phyloP scores from a whole-genome alignment of 2,113 vertebrate species.

The Tyrannus savana region DNA sequence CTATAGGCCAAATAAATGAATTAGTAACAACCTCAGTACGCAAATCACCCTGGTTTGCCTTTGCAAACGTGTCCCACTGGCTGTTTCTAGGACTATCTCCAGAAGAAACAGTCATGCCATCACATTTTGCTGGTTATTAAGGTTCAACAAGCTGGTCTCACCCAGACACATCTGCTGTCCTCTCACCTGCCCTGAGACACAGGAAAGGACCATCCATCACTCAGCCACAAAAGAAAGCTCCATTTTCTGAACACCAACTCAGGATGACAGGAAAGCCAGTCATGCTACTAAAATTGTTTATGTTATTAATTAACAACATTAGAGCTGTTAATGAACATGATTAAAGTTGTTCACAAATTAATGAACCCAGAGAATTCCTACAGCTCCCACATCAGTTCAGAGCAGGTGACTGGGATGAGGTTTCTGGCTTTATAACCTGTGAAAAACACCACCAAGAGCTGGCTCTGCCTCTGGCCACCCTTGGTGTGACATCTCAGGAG shows the following conservation, averaged over 20 bases:
- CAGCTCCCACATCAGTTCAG: not conserved
- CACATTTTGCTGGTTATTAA: not conserved
- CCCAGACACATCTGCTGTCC: not conserved
- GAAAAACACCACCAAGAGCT: not conserved
- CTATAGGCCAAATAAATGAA: not conserved
- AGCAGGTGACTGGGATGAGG: not conserved
- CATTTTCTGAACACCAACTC: not conserved
- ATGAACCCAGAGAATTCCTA: conserved; percentile 12
- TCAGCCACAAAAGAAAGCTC: not conserved
- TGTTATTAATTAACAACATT: conserved; percentile 39
- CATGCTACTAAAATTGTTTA: conserved; percentile 8
- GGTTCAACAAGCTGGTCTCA: not conserved
- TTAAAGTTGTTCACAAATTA: conserved; percentile 31
- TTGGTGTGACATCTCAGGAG: not conserved
- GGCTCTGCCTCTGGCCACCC: not conserved
- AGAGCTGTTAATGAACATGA: conserved; percentile 31
- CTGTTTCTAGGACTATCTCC: not conserved
- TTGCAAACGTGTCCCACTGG: not conserved
- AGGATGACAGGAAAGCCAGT: not conserved
- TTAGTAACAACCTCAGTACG: not conserved
- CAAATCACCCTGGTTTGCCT: not conserved
- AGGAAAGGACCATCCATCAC: not conserved
- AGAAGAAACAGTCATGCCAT: not conserved
- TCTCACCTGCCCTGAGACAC: not conserved
- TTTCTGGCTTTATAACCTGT: not conserved